Conservation (phyloP, 1,140 invertebrate species). For the Scylla paramamosain region DNA sequence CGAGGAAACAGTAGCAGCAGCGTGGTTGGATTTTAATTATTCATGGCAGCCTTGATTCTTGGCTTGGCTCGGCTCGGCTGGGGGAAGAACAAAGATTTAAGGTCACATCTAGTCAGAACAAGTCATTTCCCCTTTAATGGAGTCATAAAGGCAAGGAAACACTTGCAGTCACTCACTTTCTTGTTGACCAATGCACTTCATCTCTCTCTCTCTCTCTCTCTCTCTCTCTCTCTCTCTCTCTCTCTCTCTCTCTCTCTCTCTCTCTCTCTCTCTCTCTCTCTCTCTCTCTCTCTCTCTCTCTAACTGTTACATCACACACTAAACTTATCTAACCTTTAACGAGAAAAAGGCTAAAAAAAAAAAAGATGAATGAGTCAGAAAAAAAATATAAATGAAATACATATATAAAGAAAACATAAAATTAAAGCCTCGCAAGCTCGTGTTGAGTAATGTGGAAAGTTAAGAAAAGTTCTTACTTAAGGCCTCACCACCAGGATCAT, state of each 20-base stretch:
- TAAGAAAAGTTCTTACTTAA: slow-evolving; percentile 1
- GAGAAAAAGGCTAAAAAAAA: neutral
- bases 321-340: neutral
- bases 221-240: neutral
- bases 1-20: too few species aligned
- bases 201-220: slow-evolving; percentile 6
- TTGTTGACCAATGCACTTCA: neutral
- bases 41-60: too few species aligned
- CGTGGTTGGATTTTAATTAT: too few species aligned
- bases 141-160: too few species aligned
- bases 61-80: too few species aligned
- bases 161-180: too few species aligned
- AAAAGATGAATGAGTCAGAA: neutral
- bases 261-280: slow-evolving; percentile 6
- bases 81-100: too few species aligned
- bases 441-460: slow-evolving; percentile 1
- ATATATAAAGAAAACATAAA: neutral
- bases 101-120: too few species aligned
- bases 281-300: slow-evolving; percentile 29
- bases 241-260: neutral
- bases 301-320: neutral
- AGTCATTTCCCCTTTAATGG: too few species aligned
- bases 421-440: neutral
- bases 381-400: neutral
- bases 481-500: slow-evolving; percentile 10